Conservation (phyloP, 2,888 invertebrate genomes). For the Zelleria hepariella region DNA sequence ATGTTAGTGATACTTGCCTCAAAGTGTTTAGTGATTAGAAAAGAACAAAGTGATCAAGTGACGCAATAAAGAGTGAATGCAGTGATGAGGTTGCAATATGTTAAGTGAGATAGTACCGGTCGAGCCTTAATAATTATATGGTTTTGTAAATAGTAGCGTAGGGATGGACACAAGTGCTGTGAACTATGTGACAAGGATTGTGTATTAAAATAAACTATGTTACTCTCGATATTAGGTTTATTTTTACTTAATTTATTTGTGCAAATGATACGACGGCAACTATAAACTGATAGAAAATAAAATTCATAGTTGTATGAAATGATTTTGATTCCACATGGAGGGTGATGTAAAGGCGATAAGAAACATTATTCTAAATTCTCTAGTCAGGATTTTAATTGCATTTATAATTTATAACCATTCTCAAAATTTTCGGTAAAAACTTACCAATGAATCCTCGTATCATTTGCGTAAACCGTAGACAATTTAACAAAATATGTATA, state of each 20-base stretch:
- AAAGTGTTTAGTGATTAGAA: constrained; percentile 3
- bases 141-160: constrained; percentile 58
- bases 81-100: constrained; percentile 28
- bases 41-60: constrained; percentile 15
- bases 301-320: background rate
- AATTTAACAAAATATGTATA: constrained; percentile 29
- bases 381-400: constrained; percentile 59
- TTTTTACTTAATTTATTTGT: constrained; percentile 30
- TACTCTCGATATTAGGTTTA: constrained; percentile 24
- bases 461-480: constrained; percentile 54
- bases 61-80: constrained; percentile 12
- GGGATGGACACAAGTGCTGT: constrained; percentile 37
- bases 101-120: constrained; percentile 37
- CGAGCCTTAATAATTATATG: constrained; percentile 60
- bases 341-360: background rate
- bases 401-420: constrained; percentile 47
- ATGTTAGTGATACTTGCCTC: background rate
- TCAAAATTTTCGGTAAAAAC: background rate
- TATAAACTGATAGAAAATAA: background rate
- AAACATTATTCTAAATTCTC: constrained; percentile 48
- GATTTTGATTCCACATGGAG: background rate
- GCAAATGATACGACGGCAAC: constrained; percentile 48
- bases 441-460: constrained; percentile 32
- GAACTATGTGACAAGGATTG: constrained; percentile 41
- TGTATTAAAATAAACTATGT: constrained; percentile 30